These are phyloP conservation scores for Onychostoma macrolepis DNA, from an alignment of 2,113 vertebrate genomes.

Conservation along the genomic window DNA sequence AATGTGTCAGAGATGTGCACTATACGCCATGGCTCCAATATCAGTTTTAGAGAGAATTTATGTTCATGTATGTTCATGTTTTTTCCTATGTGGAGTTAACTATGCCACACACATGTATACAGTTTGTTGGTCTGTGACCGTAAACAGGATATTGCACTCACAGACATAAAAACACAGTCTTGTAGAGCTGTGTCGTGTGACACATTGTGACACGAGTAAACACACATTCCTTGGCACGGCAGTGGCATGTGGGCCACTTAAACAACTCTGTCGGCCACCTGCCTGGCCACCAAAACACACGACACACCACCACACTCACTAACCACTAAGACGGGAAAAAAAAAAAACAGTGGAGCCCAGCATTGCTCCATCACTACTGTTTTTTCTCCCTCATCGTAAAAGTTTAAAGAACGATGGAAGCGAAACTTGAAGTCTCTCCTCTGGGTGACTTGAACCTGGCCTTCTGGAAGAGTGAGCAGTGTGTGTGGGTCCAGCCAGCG, in stretches of 20 bases:
- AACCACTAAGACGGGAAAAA: constrained; percentile 37
- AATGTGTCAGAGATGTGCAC: too few species aligned
- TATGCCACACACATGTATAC: background rate
- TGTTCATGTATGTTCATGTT: background rate
- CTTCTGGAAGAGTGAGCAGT: constrained; percentile 43
- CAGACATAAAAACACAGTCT: background rate
- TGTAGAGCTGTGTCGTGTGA: background rate
- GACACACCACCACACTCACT: constrained; percentile 40
- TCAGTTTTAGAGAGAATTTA: background rate
- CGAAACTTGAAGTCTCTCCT: constrained; percentile 21
- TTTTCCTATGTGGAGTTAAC: background rate
- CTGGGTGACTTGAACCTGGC: constrained; percentile 14
- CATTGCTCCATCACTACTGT: constrained; percentile 45
- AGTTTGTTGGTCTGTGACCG: background rate
- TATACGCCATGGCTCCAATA: background rate
- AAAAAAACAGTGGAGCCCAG: constrained; percentile 3
- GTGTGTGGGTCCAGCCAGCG: background rate
- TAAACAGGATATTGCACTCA: background rate
- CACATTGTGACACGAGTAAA: background rate
- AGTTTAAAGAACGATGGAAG: constrained; percentile 45
- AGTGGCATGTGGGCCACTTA: constrained; percentile 38
- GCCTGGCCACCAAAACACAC: constrained; percentile 43
- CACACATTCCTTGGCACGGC: constrained; percentile 39
- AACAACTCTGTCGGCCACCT: constrained; percentile 21
- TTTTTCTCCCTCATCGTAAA: constrained; percentile 52